These are phyloP conservation scores for Theodoxus fluviatilis DNA, from an alignment of 2,888 invertebrate species.

Conservation along the genomic window DNA sequence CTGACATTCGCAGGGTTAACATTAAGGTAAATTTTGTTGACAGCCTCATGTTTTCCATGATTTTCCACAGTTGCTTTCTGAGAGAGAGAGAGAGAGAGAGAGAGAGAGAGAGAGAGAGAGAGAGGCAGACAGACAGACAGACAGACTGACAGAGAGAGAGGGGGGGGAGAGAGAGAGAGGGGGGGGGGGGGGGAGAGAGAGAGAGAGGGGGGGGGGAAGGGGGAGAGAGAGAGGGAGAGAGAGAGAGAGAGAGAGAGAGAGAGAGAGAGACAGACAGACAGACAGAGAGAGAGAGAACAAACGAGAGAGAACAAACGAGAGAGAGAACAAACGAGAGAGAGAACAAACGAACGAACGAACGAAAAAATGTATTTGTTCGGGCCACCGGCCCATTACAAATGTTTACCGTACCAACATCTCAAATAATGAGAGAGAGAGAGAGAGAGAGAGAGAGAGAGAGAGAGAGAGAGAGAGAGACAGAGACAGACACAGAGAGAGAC, in stretches of 20 bases:
- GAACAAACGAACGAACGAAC: neutral
- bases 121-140: too few species aligned
- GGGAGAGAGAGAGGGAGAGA: neutral
- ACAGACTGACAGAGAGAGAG: too few species aligned
- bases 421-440: neutral
- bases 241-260: neutral
- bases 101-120: too few species aligned
- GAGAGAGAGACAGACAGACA: neutral
- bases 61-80: too few species aligned
- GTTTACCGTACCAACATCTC: neutral
- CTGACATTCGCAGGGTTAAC: too few species aligned
- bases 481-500: slow-evolving; percentile 7
- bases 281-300: neutral
- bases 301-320: neutral
- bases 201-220: too few species aligned
- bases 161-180: too few species aligned
- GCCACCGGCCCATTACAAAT: neutral
- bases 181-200: too few species aligned
- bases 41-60: too few species aligned
- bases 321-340: neutral
- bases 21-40: too few species aligned
- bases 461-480: neutral
- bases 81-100: too few species aligned
- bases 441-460: slow-evolving; percentile 20
- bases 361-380: neutral